These are phyloP conservation scores for Neosilurus mollespiculum DNA, from an alignment of 2,797 vertebrate species.

Conservation along the genomic window DNA sequence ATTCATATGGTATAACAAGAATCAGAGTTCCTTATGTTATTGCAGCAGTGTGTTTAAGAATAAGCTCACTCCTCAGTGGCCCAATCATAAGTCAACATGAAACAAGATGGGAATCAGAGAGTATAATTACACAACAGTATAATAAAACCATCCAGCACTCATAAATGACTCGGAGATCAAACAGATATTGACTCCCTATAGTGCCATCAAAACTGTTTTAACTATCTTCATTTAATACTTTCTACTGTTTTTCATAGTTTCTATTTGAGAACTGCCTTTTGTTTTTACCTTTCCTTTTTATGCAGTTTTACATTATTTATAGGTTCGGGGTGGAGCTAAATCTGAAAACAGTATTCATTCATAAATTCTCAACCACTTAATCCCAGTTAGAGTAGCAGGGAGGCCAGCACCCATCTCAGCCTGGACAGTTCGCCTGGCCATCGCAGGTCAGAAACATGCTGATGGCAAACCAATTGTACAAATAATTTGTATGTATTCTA, in stretches of 20 bases:
- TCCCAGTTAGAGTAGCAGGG: too few relatives aligned
- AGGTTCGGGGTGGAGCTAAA: too few relatives aligned
- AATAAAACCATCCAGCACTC: constrained; percentile 72
- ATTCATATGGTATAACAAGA: constrained; percentile 69
- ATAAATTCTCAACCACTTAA: too few relatives aligned
- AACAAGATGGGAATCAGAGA: constrained; percentile 75
- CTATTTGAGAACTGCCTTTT: constrained; percentile 71
- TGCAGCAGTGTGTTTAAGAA: constrained; percentile 77
- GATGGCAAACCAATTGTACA: too few relatives aligned
- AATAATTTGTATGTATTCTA: too few relatives aligned
- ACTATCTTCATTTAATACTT: constrained; percentile 43
- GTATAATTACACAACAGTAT: constrained; percentile 66
- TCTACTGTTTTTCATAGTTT: constrained; percentile 45
- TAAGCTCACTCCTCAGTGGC: constrained; percentile 68
- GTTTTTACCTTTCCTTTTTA: constrained; percentile 65
- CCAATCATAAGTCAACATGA: constrained; percentile 76
- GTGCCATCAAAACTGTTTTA: constrained; percentile 42
- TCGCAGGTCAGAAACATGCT: too few relatives aligned
- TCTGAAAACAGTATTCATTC: too few relatives aligned
- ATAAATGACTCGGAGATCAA: constrained; percentile 75
- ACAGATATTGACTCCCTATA: constrained; percentile 69
- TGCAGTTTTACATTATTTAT: constrained; percentile 49
- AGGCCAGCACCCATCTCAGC: too few relatives aligned
- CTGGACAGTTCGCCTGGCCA: too few relatives aligned
- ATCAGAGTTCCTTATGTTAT: constrained; percentile 75